Evolutionary conservation across 2,888 invertebrate genomes (phyloP).

Genomic region (Zaprionus lineosus): DNA sequence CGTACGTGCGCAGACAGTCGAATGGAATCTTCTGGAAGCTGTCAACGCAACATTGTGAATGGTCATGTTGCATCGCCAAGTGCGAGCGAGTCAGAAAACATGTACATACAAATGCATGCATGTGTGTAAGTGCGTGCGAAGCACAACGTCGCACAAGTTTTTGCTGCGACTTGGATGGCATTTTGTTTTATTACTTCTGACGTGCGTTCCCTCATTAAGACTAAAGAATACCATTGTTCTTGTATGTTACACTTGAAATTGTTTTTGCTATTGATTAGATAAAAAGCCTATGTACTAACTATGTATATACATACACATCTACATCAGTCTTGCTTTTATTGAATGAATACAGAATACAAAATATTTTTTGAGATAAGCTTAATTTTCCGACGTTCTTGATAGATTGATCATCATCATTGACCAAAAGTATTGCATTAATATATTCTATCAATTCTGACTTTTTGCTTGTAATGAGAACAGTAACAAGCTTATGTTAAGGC

Average conservation of each 20-base stretch:
- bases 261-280: conserved; percentile 45
- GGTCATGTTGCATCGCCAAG: conserved; percentile 46
- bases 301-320: conserved; percentile 6
- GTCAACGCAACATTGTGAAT: conserved; percentile 71
- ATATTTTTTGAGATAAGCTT: conserved; percentile 60
- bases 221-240: conserved; percentile 42
- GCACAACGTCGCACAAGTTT: conserved; percentile 16
- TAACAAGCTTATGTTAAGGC: too few species aligned
- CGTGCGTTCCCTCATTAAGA: conserved; percentile 29
- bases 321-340: conserved; percentile 48
- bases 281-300: conserved; percentile 21
- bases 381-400: conserved; percentile 58
- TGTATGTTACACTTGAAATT: conserved; percentile 33
- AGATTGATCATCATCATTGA: conserved; percentile 52
- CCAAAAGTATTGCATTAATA: too few species aligned
- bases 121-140: conserved; percentile 5
- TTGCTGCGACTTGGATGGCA: conserved; percentile 45
- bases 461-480: too few species aligned
- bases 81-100: conserved; percentile 15
- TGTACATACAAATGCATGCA: conserved; percentile 4
- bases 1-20: conserved; percentile 36
- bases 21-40: conserved; percentile 65
- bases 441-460: too few species aligned
- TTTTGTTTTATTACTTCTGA: conserved; percentile 41
- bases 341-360: conserved; percentile 65